Base-by-base conservation (phyloP, 64 coral and sea anemone genomes). In the Hydrozoanthus tunicans region DNA sequence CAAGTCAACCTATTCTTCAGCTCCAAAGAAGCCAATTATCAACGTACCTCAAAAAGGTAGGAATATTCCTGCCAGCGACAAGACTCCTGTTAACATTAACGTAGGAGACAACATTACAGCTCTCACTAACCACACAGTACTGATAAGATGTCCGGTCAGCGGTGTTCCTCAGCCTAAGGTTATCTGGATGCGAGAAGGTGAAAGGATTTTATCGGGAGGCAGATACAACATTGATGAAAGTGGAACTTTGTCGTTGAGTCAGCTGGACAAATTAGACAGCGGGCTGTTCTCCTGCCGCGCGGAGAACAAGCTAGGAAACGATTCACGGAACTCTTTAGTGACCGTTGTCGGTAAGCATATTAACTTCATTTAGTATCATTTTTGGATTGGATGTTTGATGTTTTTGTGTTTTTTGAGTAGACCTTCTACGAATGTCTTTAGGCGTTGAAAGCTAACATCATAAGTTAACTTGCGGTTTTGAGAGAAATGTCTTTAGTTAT, bases 101-200 rank as follows among this genome's bases (percentile, higher is more conserved):
- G 64, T 90, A 4, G 84, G 84, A 74, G 53, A 59, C 68, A 88
- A 88, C 70, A 52, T 88, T 24, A 88, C 84, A 58, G 55, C 68
- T 43, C 69, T 88, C 24, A 88, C 84, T 25, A 73, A 75, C 6
- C 70, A 57, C 12, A 88, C 56, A 12, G 54, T 88, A 32, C 68
- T 10, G 10, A 88, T 88, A 43, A 88, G 11, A 58, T 88, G 84
- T 61, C 84, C 84, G 27, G 84, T 73, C 56, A 88, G 84, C 26
- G 84, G 84, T 74, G 24, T 88, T 17, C 84, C 84, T 27, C 56
- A 58, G 61, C 69, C 84, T 6, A 14, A 61, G 74, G 15, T 88
- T 6, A 72, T 10, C 20, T 95, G 94, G 94, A 77, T 86, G 83
- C 88, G 91, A 89, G 92, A 95, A 13, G 94, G 91, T 5, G 64